Conservation (phyloP, 2,113 vertebrate species). For the Phalacrocorax aristotelis region DNA sequence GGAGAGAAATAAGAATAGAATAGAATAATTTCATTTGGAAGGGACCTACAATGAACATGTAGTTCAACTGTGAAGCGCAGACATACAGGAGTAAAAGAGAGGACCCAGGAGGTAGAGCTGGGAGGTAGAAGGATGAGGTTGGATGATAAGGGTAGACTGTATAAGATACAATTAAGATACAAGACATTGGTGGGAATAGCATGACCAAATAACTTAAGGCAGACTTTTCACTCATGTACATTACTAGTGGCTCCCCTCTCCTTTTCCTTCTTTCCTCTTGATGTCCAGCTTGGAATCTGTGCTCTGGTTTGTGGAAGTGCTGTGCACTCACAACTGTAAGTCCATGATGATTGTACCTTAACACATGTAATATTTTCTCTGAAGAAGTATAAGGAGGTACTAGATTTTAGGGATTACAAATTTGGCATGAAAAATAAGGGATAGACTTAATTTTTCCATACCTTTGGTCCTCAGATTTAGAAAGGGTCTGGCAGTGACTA, state of each 20-base stretch:
- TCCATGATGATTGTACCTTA: neutral
- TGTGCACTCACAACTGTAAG: neutral
- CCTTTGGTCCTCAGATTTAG: neutral
- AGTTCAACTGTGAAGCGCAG: rapidly evolving
- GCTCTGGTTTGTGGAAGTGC: neutral
- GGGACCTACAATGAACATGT: neutral
- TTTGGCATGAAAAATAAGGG: neutral
- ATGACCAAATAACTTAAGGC: neutral
- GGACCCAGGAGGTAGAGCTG: neutral
- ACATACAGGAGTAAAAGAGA: neutral
- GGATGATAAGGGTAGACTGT: neutral
- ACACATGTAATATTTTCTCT: neutral
- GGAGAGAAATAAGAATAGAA: neutral
- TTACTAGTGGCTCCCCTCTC: neutral
- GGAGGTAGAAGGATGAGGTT: neutral
- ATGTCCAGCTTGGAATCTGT: neutral
- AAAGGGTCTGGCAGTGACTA: neutral
- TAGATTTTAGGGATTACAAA: neutral
- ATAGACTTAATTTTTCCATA: neutral
- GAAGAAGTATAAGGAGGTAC: neutral
- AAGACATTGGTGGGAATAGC: neutral
- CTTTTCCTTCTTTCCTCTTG: neutral
- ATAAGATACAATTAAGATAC: neutral
- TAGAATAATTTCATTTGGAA: neutral
- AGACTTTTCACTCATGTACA: neutral